Evolutionary conservation across 2,797 vertebrate genomes (phyloP), one percentile per base, ranked within the genome.

Genomic region (Meda fulgida): DNA sequence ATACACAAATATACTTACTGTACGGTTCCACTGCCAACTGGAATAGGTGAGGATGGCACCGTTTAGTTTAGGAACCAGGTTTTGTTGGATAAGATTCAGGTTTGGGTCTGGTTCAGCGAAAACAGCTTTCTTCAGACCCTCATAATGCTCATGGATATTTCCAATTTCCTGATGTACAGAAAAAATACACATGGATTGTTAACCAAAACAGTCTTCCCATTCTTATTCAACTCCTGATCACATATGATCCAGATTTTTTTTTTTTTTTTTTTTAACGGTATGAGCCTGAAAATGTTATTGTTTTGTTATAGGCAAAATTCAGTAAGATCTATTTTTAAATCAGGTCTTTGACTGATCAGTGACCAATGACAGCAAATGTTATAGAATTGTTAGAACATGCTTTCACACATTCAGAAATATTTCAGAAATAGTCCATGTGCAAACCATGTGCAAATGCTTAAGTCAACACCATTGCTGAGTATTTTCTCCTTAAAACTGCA

Each of bases 101-200:
- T 95, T 88, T 0, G 91, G 87, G n/a, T 92, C 92, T 10, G 92
- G 88, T 29, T 92, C 82, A 11, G 87, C 69, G 11, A 92, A 94
- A 84, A 96, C 92, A 1, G 91, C 88, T 1, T 91, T 89, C 89
- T 99, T 99, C 93, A 97, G 92, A 87, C 94, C 95, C 78, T 95
- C 93, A 63, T 99, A 99, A 89, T 97, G 95, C 0, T 96, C 90
- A 0, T 99, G 96, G 89, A 99, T 87, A 88, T 99, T 98, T 83
- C 95, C 89, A 77, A 99, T 81, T 89, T 99, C 98, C 98, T 99
- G 89, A 77, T 43, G n/a, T 80, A 6, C 31, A 26, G 1, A 46
- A 13, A 53, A 71, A 58, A 36, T 8, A 29, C 48, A 81, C 18
- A 63, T 21, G 14, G 55, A 65, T 1, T 55, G 60, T 79, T 48